Evolutionary conservation across 2,797 vertebrate species (phyloP), one percentile per base, ranked within the genome.

Genomic region (Carapus acus): DNA sequence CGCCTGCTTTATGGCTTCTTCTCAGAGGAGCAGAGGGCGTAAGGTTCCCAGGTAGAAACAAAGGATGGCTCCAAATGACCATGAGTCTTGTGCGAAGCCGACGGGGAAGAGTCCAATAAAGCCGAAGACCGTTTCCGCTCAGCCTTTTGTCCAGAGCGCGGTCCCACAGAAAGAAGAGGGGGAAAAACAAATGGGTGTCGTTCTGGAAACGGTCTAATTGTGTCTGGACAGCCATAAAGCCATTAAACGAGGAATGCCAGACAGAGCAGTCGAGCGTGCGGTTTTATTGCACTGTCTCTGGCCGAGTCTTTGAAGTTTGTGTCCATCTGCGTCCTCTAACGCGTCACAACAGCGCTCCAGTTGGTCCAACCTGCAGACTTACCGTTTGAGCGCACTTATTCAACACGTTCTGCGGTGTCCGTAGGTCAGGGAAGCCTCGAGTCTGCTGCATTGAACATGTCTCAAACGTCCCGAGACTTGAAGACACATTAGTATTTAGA

Each of bases 191-290:
- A 94, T 91, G 91, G 91, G 90, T 92, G 90, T 87, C 88, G 89
- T 91, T 92, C 90, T 92, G 87, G 89, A 93, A 94, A 91, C 81
- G 85, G 87, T 88, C 90, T 94, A 94, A 94, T 93, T 94, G 93
- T 90, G 89, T 91, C 91, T 93, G 94, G 91, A 91, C 90, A 90
- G 92, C 85, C 87, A 91, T 96, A 96, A 96, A 96, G 83, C 91
- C 90, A 94, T 95, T 96, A 93, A 92, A 90, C 85, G 67, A 87
- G 90, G 90, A 94, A 94, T 96, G 93, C 91, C 93, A 96, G 93
- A 96, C 94, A 92, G 92, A 91, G 88, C 87, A 91, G 92, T 79
- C 92, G 93, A 92, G 89, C 91, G 85, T 82, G 89, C 88, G 90
- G 24, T 93, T 87, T 94, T 95, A 96, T 94, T 88, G 89, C 91